A percentile compares a stretch with the other conserved stretches of the same genome.
phyloP scores from a whole-genome alignment of 2,113 vertebrate species.

The zebrafish (Danio rerio) region DNA sequence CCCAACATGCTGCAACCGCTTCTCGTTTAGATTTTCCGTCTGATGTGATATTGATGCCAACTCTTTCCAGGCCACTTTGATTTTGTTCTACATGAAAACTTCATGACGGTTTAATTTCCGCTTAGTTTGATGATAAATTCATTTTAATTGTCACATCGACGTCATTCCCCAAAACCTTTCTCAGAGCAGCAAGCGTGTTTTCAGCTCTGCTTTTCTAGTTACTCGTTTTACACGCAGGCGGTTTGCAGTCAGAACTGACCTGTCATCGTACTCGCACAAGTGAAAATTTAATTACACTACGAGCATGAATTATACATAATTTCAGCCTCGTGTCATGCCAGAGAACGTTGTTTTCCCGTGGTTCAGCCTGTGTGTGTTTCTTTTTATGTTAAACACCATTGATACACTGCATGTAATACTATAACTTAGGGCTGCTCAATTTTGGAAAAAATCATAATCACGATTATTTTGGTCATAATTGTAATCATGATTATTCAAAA shows the following conservation, averaged over 20 bases:
- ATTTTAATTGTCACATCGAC: background rate
- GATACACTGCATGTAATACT: background rate
- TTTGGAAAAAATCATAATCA: no score
- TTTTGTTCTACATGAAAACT: conserved; percentile 35
- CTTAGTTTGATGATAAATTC: conserved; percentile 20
- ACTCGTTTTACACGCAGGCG: background rate
- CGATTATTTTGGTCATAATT: no score
- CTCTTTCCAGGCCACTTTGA: conserved; percentile 28
- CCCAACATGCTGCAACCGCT: conserved; percentile 26
- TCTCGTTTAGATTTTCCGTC: conserved; percentile 24
- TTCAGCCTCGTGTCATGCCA: conserved; percentile 9
- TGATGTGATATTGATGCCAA: conserved; percentile 20
- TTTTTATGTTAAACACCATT: background rate
- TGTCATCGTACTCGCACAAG: conserved; percentile 21
- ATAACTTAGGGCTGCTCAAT: no score
- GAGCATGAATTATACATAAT: conserved; percentile 13
- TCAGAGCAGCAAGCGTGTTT: conserved; percentile 19
- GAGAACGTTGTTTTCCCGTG: background rate
- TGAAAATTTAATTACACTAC: conserved; percentile 25
- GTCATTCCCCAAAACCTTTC: background rate
- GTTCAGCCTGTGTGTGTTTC: background rate
- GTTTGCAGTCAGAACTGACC: background rate
- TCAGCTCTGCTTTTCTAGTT: conserved; percentile 1
- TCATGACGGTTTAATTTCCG: conserved; percentile 24
- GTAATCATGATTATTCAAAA: no score